Conservation (phyloP, 2,113 vertebrate genomes). For the Pogonocichla stellata region DNA sequence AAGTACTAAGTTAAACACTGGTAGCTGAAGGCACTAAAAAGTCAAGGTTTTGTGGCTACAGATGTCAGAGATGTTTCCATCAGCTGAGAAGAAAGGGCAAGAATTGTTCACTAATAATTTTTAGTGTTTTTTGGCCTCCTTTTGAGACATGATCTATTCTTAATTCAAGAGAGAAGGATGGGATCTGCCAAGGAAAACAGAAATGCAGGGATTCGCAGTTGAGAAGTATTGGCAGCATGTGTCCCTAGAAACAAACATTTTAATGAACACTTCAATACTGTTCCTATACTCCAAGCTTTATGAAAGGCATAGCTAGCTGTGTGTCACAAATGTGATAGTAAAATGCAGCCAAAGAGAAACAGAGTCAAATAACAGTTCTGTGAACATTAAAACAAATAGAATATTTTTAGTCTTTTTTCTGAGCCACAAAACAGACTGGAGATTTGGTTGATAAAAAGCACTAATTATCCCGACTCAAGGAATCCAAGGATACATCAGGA, state of each 20-base stretch:
- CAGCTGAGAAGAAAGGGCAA: background rate
- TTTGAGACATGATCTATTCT: background rate
- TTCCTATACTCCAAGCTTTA: background rate
- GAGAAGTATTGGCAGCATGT: background rate
- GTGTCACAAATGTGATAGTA: background rate
- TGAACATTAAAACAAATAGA: constrained; percentile 19
- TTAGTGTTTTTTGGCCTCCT: background rate
- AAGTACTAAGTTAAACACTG: background rate
- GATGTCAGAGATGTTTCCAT: background rate
- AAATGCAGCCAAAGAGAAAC: constrained; percentile 36
- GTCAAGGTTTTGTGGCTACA: background rate
- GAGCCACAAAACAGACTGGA: background rate
- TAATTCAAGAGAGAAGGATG: background rate
- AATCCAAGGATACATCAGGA: background rate
- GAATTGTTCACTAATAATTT: background rate
- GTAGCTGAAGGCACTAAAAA: background rate
- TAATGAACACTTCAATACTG: constrained; percentile 11
- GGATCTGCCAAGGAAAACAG: background rate
- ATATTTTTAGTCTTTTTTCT: constrained; percentile 4
- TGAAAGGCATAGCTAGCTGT: background rate
- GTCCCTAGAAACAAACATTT: constrained; percentile 27
- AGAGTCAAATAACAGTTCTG: background rate
- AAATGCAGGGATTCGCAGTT: background rate
- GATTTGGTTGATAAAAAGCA: constrained; percentile 13
- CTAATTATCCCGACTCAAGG: background rate